Percentiles rank a stretch among this genome's conserved stretches.
These are phyloP conservation scores for Drosophila lacteicornis DNA, from an alignment of 1,140 invertebrate genomes.

Conservation along the genomic window DNA sequence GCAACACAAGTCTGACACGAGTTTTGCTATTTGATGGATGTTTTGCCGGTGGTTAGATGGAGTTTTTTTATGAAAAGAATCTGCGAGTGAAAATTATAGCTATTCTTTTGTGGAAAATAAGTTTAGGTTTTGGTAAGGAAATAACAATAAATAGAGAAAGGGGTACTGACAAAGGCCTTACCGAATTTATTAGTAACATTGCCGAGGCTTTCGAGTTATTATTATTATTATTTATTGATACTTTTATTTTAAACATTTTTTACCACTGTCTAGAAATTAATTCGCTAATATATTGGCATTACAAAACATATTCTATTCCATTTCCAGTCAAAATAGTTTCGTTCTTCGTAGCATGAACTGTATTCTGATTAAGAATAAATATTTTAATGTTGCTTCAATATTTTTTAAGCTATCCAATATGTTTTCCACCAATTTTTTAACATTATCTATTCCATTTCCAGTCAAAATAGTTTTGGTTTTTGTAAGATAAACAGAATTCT, in stretches of 20 bases:
- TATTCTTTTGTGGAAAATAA: background rate
- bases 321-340: background rate
- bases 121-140: background rate
- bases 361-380: background rate
- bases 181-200: too few relatives aligned
- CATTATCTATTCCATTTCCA: background rate
- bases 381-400: background rate
- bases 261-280: too few relatives aligned
- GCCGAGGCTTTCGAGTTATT: too few relatives aligned
- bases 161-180: too few relatives aligned
- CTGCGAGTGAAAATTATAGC: background rate
- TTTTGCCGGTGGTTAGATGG: conserved; percentile 15
- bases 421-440: background rate
- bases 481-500: background rate
- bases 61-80: conserved; percentile 1
- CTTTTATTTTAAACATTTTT: too few relatives aligned
- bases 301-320: background rate
- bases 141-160: background rate
- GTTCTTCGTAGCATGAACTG: background rate
- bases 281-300: too few relatives aligned
- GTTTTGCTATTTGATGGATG: conserved; percentile 57
- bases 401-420: background rate
- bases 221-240: too few relatives aligned
- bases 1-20: conserved; percentile 36
- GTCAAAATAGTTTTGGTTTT: background rate